Conservation (phyloP, 2,888 invertebrate species). For the Tenthredo mesomela region DNA sequence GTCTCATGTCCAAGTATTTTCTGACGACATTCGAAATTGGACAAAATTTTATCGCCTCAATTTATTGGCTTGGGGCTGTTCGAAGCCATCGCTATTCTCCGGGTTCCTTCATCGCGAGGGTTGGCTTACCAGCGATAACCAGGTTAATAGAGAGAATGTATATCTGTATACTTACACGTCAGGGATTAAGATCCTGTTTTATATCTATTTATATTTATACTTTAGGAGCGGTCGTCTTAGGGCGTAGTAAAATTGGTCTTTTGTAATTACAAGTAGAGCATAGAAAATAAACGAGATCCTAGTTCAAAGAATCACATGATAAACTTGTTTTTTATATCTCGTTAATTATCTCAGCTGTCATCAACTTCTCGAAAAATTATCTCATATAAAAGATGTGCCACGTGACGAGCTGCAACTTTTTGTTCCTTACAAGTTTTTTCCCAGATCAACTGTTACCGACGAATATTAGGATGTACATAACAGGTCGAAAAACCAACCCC, state of each 20-base stretch:
- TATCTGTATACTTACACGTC: conserved; percentile 42
- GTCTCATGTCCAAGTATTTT: neutral
- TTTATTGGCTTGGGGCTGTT: neutral
- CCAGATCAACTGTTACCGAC: neutral
- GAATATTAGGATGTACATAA: neutral
- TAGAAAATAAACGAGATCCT: neutral
- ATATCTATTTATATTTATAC: conserved; percentile 23
- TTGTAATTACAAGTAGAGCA: neutral
- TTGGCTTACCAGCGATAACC: conserved; percentile 48
- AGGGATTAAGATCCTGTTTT: conserved; percentile 44
- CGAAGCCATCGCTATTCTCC: conserved; percentile 6
- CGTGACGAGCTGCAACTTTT: neutral
- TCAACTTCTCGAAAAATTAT: neutral
- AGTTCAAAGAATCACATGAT: neutral
- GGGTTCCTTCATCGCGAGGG: conserved; percentile 39
- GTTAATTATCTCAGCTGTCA: neutral
- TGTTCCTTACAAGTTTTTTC: neutral
- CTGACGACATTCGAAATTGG: neutral
- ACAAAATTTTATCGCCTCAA: neutral
- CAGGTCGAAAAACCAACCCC: neutral
- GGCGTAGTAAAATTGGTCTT: neutral
- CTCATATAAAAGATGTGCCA: neutral
- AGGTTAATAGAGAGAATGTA: conserved; percentile 48
- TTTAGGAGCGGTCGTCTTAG: neutral
- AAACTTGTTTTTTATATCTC: neutral